phyloP scores from a whole-genome alignment of 23 tunicate genomes.

The Clavelina lepadiformis region DNA sequence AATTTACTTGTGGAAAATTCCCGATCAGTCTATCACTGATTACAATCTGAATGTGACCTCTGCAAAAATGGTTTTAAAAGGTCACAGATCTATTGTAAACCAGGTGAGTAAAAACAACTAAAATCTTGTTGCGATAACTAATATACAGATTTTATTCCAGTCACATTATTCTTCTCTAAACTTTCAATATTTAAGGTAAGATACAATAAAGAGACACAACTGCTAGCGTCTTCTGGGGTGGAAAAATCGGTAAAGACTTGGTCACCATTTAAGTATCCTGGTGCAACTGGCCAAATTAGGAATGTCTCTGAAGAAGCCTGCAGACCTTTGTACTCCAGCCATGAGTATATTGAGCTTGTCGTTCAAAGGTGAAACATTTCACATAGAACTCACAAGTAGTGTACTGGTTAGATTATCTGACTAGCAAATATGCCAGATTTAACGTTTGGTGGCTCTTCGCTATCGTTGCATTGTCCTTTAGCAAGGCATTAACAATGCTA shows the following conservation, averaged over 20 bases:
- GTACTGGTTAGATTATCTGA: no score
- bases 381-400: no score
- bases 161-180: background rate
- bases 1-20: slow-evolving; percentile 73
- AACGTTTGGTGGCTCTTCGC: no score
- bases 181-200: slow-evolving; percentile 35
- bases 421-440: no score
- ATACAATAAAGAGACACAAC: slow-evolving; percentile 37
- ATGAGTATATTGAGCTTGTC: slow-evolving; percentile 54
- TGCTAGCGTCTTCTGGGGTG: slow-evolving; percentile 69
- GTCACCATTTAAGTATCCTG: slow-evolving; percentile 39
- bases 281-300: background rate
- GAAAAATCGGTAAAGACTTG: slow-evolving; percentile 60
- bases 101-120: slow-evolving; percentile 25
- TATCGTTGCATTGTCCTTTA: no score
- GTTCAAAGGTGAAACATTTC: slow-evolving; percentile 33
- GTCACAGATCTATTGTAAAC: slow-evolving; percentile 76
- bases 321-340: slow-evolving; percentile 40
- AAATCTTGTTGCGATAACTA: background rate
- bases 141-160: background rate
- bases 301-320: background rate
- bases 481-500: no score
- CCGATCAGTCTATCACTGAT: slow-evolving; percentile 2
- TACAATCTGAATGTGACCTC: background rate
- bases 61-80: slow-evolving; percentile 36